Base-by-base conservation (phyloP, 1,140 invertebrate species). In the Laupala kohalensis region DNA sequence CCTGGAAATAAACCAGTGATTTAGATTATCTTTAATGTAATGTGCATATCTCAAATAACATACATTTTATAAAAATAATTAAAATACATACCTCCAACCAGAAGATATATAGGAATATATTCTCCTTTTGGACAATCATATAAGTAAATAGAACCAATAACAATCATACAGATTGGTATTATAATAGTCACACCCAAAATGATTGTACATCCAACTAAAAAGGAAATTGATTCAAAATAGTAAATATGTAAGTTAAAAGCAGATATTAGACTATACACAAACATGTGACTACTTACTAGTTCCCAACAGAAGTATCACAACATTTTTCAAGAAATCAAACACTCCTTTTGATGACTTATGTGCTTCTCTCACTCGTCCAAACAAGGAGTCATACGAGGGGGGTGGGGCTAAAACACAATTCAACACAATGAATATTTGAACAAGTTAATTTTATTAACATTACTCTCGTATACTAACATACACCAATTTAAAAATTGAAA, bases 61-160 rank as follows among this genome's bases (percentile, higher is more conserved):
- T n/a, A n/a, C n/a, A n/a, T n/a, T n/a, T n/a, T 19, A 53, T 63
- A 30, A n/a, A 63, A 67, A 66, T 15, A 66, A 71, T 74, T 27
- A 70, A 70, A 70, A 23, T 13, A 79, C 76, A 78, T 78, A 79
- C 88, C 88, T 75, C 86, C 87, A 73, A 90, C 87, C 74, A 90
- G 78, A 74, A 90, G 82, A 79, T 89, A 90, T 26, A 89, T 84
- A 6, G 89, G 88, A 78, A 90, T 89, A 76, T 87, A 87, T 77
- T 84, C 83, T 74, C 88, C 86, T 75, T 86, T 84, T 12, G 85
- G 86, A 78, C 89, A 90, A 62, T 89, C 84, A 75, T 89, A 77
- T 67, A 89, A 78, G 78, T 89, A 88, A 15, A 87, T 78, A 12
- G 85, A 82, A 37, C 88, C 88, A 73, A 90, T 85, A 4, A 87